Conservation (phyloP, 2,888 invertebrate species). For the Bombylius major region DNA sequence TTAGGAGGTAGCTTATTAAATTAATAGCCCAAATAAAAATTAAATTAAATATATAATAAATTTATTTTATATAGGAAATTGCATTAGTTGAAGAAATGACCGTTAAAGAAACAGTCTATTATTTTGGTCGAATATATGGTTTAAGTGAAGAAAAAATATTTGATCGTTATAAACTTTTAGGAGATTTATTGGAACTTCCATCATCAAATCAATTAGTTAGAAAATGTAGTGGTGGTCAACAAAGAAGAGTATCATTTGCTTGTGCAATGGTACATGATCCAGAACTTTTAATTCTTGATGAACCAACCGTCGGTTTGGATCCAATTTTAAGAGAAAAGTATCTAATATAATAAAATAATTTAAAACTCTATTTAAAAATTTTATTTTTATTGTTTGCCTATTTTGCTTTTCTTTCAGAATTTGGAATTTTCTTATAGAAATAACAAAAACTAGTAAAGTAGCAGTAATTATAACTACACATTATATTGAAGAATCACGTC, state of each 20-base stretch:
- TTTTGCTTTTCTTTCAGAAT: conserved; percentile 46
- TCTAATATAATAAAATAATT: conserved; percentile 19
- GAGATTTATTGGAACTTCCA: conserved; percentile 64
- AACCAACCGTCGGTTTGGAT: conserved; percentile 90
- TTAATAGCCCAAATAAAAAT: not conserved
- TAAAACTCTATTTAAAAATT: not conserved
- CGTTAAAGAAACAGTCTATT: conserved; percentile 69
- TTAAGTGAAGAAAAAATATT: conserved; percentile 51
- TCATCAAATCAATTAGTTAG: conserved; percentile 51
- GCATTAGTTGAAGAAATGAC: conserved; percentile 68
- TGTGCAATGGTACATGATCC: conserved; percentile 81
- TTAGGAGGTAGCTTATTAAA: not conserved
- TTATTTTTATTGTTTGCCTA: not conserved
- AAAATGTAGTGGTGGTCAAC: conserved; percentile 78
- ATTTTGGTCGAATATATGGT: conserved; percentile 77
- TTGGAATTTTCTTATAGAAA: conserved; percentile 70
- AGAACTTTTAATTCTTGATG: conserved; percentile 77
- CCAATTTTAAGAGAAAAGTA: conserved; percentile 73
- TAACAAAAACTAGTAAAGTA: conserved; percentile 54
- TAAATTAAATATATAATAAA: not conserved
- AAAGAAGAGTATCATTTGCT: conserved; percentile 77
- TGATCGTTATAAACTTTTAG: conserved; percentile 55
- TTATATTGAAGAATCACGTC: conserved; percentile 84
- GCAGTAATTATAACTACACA: conserved; percentile 89
- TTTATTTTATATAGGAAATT: conserved; percentile 46